Percentiles rank a stretch among this genome's conserved stretches.
Evolutionary conservation across 2,797 vertebrate species (phyloP).

Genomic region (Fringilla coelebs): DNA sequence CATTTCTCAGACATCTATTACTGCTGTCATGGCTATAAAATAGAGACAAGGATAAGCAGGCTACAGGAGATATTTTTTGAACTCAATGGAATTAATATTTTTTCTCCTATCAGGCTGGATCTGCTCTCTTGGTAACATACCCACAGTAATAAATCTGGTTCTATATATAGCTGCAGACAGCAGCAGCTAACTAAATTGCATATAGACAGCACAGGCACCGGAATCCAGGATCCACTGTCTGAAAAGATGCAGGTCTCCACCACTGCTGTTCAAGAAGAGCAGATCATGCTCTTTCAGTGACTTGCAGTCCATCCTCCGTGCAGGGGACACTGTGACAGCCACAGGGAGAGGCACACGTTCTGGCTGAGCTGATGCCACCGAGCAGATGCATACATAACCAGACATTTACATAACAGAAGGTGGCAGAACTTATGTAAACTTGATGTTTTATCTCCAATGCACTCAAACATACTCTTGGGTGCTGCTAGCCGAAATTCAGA

Average conservation of each 20-base stretch:
- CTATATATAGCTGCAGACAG: not conserved
- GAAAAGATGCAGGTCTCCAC: not conserved
- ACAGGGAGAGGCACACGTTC: not conserved
- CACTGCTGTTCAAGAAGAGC: not conserved
- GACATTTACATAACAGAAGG: conserved; percentile 44
- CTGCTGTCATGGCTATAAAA: not conserved
- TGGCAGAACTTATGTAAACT: not conserved
- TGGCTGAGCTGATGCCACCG: not conserved
- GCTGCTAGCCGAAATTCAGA: conserved; percentile 11
- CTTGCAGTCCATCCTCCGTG: not conserved
- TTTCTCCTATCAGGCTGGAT: conserved; percentile 6
- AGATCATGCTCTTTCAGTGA: not conserved
- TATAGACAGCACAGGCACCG: not conserved
- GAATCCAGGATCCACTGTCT: not conserved
- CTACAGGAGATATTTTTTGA: not conserved
- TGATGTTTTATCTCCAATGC: not conserved
- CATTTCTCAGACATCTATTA: not conserved
- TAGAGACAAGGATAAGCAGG: not conserved
- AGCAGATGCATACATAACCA: not conserved
- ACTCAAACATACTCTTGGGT: not conserved
- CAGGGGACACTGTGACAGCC: not conserved
- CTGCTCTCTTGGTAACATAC: conserved; percentile 1
- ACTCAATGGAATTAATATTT: not conserved
- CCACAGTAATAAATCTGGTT: conserved; percentile 13
- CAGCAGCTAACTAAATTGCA: not conserved